A percentile compares a stretch with the other conserved stretches of the same genome.
Evolutionary conservation across 2,888 invertebrate genomes (phyloP).

Genomic region (Latrodectus elegans): DNA sequence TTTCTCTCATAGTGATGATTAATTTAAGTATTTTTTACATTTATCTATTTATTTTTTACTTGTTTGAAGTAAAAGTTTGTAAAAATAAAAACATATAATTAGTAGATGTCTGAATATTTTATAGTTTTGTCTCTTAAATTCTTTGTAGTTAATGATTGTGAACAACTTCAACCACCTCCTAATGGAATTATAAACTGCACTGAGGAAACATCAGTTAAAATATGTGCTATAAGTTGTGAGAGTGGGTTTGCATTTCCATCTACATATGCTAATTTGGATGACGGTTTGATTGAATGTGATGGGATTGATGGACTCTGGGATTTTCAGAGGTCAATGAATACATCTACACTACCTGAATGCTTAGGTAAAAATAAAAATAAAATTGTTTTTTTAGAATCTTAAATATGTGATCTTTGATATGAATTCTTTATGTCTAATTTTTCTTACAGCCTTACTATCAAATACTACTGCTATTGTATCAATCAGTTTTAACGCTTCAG

Average conservation of each 20-base stretch:
- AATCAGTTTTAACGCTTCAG: conserved; percentile 11
- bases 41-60: too few species aligned
- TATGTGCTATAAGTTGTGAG: conserved; percentile 17
- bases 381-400: background rate
- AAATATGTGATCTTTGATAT: background rate
- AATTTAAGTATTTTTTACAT: too few species aligned
- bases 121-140: background rate
- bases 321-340: conserved; percentile 14
- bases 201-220: background rate
- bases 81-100: too few species aligned
- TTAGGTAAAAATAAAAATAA: conserved; percentile 19
- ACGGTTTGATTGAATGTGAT: conserved; percentile 39
- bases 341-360: conserved; percentile 30
- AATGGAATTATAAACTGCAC: conserved; percentile 34
- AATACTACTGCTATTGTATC: conserved; percentile 30
- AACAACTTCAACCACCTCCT: background rate
- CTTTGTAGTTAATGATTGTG: conserved; percentile 23
- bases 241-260: conserved; percentile 42
- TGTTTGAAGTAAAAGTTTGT: too few species aligned
- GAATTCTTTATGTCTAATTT: background rate
- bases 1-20: too few species aligned
- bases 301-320: conserved; percentile 40
- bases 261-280: background rate
- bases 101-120: too few species aligned
- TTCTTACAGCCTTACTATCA: conserved; percentile 19